Evolutionary conservation across 2,113 vertebrate genomes (phyloP).

Genomic region (Lichenostomus cassidix): DNA sequence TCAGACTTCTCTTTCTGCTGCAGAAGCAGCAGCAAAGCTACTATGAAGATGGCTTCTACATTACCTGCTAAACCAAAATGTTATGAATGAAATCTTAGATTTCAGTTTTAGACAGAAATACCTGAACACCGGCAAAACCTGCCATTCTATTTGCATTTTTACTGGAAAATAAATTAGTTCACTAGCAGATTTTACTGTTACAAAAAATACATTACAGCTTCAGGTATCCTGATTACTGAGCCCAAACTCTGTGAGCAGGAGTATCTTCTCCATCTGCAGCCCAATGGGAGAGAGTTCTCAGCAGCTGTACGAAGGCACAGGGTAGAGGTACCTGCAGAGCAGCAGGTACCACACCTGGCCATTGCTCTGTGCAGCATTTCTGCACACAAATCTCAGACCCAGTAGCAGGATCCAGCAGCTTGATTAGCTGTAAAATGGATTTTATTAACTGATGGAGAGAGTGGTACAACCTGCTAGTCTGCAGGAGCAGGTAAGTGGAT

Average conservation of each 20-base stretch:
- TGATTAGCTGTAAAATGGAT: neutral
- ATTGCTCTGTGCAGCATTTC: neutral
- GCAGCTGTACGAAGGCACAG: rapidly evolving
- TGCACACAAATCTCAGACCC: neutral
- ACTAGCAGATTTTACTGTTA: neutral
- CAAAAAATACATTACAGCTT: neutral
- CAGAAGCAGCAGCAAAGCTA: neutral
- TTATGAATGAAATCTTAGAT: neutral
- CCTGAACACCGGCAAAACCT: neutral
- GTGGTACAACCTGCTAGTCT: neutral
- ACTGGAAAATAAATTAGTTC: neutral
- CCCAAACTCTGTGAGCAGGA: neutral
- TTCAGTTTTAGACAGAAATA: neutral
- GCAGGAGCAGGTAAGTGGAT: neutral
- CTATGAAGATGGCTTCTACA: neutral
- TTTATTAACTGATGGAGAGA: neutral
- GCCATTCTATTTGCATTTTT: neutral
- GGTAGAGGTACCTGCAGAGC: neutral
- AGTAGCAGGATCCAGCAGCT: neutral
- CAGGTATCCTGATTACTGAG: neutral
- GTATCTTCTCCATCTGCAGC: rapidly evolving
- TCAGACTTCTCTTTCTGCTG: neutral
- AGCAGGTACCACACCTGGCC: neutral
- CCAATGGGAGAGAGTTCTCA: rapidly evolving
- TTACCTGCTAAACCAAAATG: neutral